A percentile compares a stretch with the other conserved stretches of the same genome.
Evolutionary conservation across 1,140 invertebrate species (phyloP).

Genomic region (Drosophila insularis): DNA sequence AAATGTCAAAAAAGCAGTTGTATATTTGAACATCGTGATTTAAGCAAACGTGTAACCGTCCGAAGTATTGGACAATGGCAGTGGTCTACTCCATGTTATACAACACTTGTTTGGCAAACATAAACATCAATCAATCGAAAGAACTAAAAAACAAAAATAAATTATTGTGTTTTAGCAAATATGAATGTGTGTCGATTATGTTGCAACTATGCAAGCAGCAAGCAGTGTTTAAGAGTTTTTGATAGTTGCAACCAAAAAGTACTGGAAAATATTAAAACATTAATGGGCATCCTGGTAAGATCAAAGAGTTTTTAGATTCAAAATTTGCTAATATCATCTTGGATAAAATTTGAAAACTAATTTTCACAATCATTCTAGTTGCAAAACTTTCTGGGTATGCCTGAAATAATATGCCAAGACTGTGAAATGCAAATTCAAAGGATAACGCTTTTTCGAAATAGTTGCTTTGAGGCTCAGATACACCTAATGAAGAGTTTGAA

Average conservation of each 20-base stretch:
- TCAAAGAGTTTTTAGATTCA: neutral
- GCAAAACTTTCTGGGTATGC: slow-evolving; percentile 33
- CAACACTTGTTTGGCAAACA: neutral
- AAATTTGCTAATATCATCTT: neutral
- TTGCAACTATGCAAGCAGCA: slow-evolving; percentile 13
- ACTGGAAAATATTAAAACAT: slow-evolving; percentile 41
- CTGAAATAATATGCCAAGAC: slow-evolving; percentile 41
- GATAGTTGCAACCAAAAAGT: slow-evolving; percentile 28
- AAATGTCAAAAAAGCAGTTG: neutral
- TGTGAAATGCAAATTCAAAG: slow-evolving; percentile 40
- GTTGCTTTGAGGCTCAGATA: slow-evolving; percentile 36
- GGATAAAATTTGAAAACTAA: neutral
- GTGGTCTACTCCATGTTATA: slow-evolving; percentile 3
- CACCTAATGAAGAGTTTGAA: slow-evolving; percentile 28
- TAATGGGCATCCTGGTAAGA: slow-evolving; percentile 51
- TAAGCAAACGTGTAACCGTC: neutral
- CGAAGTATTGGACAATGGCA: slow-evolving; percentile 14
- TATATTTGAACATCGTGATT: neutral
- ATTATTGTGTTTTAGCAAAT: neutral
- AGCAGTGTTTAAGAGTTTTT: slow-evolving; percentile 44
- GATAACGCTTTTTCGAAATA: slow-evolving; percentile 44
- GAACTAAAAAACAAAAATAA: neutral
- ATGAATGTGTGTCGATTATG: slow-evolving; percentile 48
- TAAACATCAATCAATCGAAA: slow-evolving; percentile 14
- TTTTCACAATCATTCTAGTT: slow-evolving; percentile 21